Conservation (phyloP, 35 echinoderm and acorn worm species). For the Ophiothrix spiculata region DNA sequence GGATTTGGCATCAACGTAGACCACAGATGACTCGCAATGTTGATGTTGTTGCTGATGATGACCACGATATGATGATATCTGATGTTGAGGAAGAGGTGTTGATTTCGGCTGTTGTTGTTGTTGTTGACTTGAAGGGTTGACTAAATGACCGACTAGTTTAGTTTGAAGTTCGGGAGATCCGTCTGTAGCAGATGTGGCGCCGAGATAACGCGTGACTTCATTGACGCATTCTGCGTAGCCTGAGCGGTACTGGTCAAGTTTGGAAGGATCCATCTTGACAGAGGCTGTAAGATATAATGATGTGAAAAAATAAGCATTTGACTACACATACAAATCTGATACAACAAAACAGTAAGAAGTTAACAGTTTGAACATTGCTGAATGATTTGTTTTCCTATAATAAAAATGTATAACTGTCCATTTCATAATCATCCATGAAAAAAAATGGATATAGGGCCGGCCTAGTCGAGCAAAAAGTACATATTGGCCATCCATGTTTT, state of each 20-base stretch:
- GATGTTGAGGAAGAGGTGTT: neutral
- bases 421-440: no score
- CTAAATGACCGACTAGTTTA: conserved; percentile 37
- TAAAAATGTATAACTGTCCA: no score
- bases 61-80: neutral
- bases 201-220: conserved; percentile 64
- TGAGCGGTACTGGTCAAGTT: conserved; percentile 54
- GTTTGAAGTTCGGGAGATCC: conserved; percentile 20
- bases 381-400: no score
- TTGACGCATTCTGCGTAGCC: conserved; percentile 73
- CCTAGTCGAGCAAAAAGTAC: no score
- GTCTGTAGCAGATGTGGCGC: neutral
- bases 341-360: no score
- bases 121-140: neutral
- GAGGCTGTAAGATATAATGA: conserved; percentile 36
- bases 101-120: neutral
- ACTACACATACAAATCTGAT: no score
- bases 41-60: neutral
- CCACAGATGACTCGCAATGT: no score
- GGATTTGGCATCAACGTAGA: no score
- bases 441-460: no score
- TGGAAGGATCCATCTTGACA: neutral
- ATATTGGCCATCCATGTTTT: no score
- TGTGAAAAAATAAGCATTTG: neutral
- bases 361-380: no score